These are phyloP conservation scores for Minunthozetes semirufus DNA, from an alignment of 2,888 invertebrate species.

Conservation along the genomic window DNA sequence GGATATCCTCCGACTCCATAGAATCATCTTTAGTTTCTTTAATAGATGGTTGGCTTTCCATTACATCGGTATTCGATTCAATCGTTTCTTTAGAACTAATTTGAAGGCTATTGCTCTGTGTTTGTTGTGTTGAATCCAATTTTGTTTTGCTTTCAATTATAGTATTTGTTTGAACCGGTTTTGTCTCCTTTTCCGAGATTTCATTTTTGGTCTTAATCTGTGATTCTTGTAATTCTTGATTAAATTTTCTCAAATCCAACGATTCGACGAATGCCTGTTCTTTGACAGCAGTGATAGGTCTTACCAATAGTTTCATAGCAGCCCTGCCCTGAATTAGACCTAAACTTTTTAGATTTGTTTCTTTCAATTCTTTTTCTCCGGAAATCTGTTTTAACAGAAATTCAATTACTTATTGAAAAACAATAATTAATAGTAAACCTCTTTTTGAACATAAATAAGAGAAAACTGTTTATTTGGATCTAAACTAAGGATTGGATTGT, in stretches of 20 bases:
- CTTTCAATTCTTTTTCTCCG: constrained; percentile 55
- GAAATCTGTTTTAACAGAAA: constrained; percentile 4
- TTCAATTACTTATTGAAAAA: not conserved
- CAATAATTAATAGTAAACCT: constrained; percentile 36
- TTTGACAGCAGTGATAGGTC: not conserved
- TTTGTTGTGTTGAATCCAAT: too few relatives aligned
- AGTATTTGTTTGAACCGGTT: too few relatives aligned
- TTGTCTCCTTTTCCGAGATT: not conserved
- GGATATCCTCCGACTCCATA: not conserved
- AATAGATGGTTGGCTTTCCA: not conserved
- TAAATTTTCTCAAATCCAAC: constrained; percentile 22
- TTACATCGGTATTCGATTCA: too few relatives aligned
- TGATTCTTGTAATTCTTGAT: too few relatives aligned
- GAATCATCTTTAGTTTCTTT: not conserved
- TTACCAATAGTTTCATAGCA: constrained; percentile 54
- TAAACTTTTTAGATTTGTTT: constrained; percentile 65
- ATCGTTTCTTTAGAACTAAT: too few relatives aligned
- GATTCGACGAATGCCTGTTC: constrained; percentile 31
- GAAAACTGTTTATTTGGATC: constrained; percentile 1
- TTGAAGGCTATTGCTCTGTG: too few relatives aligned
- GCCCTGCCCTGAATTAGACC: constrained; percentile 72
- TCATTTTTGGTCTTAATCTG: too few relatives aligned
- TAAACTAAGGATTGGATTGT: not conserved
- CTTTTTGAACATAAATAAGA: constrained; percentile 45
- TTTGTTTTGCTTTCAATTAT: too few relatives aligned